Percentiles rank a stretch among this genome's conserved stretches.
phyloP scores from a whole-genome alignment of 1,140 invertebrate species.

The Steinernema khuongi region DNA sequence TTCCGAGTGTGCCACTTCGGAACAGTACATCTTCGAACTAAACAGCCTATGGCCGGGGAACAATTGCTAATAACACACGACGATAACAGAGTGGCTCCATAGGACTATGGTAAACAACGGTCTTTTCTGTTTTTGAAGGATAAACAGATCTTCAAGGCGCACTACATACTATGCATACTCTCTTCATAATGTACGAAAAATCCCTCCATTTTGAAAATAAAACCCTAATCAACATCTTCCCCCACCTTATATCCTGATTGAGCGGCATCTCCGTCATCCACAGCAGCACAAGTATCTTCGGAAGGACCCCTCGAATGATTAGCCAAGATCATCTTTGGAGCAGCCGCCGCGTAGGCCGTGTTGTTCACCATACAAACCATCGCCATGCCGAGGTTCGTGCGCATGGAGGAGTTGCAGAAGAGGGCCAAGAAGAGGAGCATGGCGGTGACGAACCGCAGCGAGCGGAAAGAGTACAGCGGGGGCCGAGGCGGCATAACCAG shows the following conservation, averaged over 20 bases:
- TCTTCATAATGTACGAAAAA: too few species aligned
- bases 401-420: slow-evolving; percentile 19
- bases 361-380: slow-evolving; percentile 31
- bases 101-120: too few species aligned
- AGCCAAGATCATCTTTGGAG: background rate
- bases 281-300: background rate
- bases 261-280: background rate
- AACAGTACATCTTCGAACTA: too few species aligned
- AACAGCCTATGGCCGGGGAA: too few species aligned
- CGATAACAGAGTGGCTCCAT: too few species aligned
- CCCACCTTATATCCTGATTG: background rate
- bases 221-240: background rate
- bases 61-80: too few species aligned
- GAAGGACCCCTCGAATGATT: background rate
- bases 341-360: slow-evolving; percentile 3
- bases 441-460: background rate
- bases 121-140: too few species aligned
- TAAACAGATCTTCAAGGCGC: too few species aligned
- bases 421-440: background rate
- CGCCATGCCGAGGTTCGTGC: slow-evolving; percentile 26
- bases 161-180: too few species aligned
- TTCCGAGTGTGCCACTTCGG: too few species aligned
- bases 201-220: too few species aligned
- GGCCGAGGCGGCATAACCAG: background rate
- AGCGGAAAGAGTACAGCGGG: background rate